phyloP scores from a whole-genome alignment of 2,888 invertebrate genomes.

The Scaeva pyrastri region DNA sequence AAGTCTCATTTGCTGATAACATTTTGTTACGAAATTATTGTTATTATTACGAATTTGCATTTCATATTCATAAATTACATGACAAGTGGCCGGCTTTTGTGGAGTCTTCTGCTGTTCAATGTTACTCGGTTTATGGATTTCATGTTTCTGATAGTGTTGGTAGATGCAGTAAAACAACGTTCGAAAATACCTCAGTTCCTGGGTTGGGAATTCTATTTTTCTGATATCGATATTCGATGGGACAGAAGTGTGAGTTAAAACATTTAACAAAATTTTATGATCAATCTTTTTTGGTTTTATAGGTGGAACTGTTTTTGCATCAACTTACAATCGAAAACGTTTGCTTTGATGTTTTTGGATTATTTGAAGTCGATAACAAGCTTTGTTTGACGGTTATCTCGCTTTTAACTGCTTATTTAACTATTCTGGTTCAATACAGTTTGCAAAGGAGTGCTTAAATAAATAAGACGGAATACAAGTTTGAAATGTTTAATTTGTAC shows the following conservation, averaged over 20 bases:
- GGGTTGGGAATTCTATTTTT: background rate
- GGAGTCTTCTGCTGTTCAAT: background rate
- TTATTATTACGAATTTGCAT: background rate
- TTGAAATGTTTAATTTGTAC: too few species aligned
- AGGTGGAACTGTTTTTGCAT: constrained; percentile 3
- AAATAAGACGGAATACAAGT: too few species aligned
- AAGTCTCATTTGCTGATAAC: background rate
- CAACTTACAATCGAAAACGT: background rate
- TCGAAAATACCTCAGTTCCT: background rate
- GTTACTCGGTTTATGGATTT: background rate
- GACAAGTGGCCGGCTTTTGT: background rate
- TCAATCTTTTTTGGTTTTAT: background rate
- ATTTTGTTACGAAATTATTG: background rate
- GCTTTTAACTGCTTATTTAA: background rate
- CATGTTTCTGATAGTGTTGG: background rate
- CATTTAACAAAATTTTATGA: background rate
- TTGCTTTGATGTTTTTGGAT: constrained; percentile 2
- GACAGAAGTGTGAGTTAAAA: background rate
- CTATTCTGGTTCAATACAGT: constrained; percentile 11
- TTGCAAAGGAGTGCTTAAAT: background rate
- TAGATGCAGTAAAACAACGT: background rate
- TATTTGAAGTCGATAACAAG: constrained; percentile 7
- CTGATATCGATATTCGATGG: background rate
- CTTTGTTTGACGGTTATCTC: background rate
- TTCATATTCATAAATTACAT: background rate